Conservation (phyloP, 1,140 invertebrate species). For the Pogonomyrmex barbatus region DNA sequence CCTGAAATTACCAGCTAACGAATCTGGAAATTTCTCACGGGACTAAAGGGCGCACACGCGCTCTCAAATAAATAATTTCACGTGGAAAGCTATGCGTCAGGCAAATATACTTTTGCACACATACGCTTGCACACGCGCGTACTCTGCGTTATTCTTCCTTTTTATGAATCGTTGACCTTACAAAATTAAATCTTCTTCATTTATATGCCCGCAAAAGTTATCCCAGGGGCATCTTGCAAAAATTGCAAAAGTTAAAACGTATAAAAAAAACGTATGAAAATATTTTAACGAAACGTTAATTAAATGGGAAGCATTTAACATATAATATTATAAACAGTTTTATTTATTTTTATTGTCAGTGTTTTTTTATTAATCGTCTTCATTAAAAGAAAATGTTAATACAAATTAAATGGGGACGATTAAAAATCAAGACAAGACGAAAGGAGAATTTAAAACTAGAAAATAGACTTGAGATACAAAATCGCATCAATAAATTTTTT, state of each 20-base stretch:
- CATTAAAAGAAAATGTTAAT: neutral
- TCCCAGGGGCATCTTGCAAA: too few relatives aligned
- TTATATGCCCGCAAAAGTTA: conserved; percentile 6
- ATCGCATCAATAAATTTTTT: neutral
- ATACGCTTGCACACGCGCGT: neutral
- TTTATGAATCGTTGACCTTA: conserved; percentile 42
- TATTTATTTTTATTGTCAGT: neutral
- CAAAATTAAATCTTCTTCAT: conserved; percentile 52
- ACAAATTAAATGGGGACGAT: neutral
- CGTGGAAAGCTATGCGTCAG: conserved; percentile 52
- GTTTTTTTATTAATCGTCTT: neutral
- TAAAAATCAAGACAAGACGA: neutral
- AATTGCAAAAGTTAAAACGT: too few relatives aligned
- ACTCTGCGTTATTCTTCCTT: conserved; percentile 1
- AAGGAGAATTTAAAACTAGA: neutral
- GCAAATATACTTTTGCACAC: conserved; percentile 20
- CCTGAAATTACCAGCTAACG: conserved; percentile 61
- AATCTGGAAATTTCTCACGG: conserved; percentile 60
- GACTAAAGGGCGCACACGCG: conserved; percentile 20
- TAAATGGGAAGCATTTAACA: neutral
- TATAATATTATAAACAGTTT: conserved; percentile 9
- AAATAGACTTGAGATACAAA: neutral
- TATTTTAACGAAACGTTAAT: conserved; percentile 30
- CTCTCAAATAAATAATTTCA: conserved; percentile 62
- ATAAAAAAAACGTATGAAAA: neutral